Evolutionary conservation across 2,113 vertebrate species (phyloP).

Genomic region (Halichoerus grypus): DNA sequence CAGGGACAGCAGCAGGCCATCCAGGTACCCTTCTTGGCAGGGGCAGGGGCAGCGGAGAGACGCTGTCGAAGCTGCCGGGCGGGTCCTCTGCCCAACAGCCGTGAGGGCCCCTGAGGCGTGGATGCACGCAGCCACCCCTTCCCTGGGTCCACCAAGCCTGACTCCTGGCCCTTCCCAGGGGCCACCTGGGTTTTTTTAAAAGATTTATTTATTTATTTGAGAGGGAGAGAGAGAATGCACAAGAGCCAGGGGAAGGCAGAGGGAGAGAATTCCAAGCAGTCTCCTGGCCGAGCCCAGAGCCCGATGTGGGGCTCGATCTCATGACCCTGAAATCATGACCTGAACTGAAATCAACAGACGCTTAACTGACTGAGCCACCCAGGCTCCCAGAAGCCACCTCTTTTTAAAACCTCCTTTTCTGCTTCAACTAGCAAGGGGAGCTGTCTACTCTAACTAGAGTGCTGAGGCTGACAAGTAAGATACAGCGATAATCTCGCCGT

Average conservation of each 20-base stretch:
- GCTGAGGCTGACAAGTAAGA: neutral
- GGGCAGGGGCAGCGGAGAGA: neutral
- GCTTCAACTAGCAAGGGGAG: neutral
- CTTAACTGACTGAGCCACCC: too few relatives aligned
- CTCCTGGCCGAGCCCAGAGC: too few relatives aligned
- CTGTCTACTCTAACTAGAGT: accelerated
- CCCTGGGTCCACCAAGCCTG: neutral
- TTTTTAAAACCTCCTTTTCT: neutral
- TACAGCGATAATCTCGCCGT: neutral
- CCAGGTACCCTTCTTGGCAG: neutral
- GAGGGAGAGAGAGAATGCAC: too few relatives aligned
- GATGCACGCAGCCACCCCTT: accelerated
- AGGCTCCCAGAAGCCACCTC: neutral
- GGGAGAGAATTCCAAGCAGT: too few relatives aligned
- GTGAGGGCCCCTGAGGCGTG: too few relatives aligned
- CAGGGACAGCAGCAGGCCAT: neutral
- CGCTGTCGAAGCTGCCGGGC: accelerated
- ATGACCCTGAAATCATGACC: too few relatives aligned
- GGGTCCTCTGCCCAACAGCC: neutral
- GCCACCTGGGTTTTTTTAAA: too few relatives aligned
- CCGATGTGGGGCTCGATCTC: too few relatives aligned
- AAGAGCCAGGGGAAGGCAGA: too few relatives aligned
- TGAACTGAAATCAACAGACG: too few relatives aligned
- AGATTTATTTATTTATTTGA: too few relatives aligned
- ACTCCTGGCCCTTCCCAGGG: neutral